Evolutionary conservation across 2,113 vertebrate species (phyloP).

Genomic region (Centropristis striata): DNA sequence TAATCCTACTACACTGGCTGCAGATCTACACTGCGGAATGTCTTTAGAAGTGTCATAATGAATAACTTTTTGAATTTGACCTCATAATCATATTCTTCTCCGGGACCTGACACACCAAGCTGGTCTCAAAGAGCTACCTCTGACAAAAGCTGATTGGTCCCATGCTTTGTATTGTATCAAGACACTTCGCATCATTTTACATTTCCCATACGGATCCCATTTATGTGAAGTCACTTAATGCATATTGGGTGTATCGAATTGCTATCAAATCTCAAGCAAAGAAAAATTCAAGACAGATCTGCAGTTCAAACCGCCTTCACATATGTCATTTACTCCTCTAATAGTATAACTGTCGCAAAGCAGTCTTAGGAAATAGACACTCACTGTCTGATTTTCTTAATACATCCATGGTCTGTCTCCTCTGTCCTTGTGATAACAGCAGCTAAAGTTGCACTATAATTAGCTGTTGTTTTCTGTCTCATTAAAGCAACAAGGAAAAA

Average conservation of each 20-base stretch:
- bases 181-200: background rate
- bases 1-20: slow-evolving; percentile 33
- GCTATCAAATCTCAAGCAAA: background rate
- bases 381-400: background rate
- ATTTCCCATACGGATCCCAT: background rate
- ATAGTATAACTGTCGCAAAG: background rate
- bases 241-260: background rate
- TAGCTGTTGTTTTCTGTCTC: background rate
- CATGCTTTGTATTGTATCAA: background rate
- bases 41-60: background rate
- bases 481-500: background rate
- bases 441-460: background rate
- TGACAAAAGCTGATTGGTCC: background rate
- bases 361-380: background rate
- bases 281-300: background rate
- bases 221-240: background rate
- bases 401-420: background rate
- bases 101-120: background rate
- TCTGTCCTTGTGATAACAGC: background rate
- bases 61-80: background rate
- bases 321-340: background rate
- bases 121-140: background rate
- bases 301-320: background rate
- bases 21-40: slow-evolving; percentile 13
- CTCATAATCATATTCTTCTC: background rate